phyloP scores from a whole-genome alignment of 2,113 vertebrate species.

The Ammodytes dubius region DNA sequence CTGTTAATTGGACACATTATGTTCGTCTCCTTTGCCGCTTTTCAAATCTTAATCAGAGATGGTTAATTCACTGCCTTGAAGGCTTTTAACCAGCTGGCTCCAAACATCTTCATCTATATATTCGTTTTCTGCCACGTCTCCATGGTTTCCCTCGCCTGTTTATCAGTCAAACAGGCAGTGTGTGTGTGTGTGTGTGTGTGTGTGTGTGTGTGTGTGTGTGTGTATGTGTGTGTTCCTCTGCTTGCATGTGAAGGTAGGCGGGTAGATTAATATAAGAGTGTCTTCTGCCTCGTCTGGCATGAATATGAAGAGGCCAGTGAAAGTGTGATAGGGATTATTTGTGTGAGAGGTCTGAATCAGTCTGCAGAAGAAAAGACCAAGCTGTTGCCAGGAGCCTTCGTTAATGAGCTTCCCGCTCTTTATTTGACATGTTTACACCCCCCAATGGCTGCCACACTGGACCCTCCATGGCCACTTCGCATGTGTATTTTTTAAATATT shows the following conservation, averaged over 20 bases:
- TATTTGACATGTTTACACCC: conserved; percentile 11
- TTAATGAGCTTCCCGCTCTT: conserved; percentile 50
- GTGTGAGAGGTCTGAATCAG: conserved; percentile 43
- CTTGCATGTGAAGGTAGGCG: conserved; percentile 36
- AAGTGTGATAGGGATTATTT: conserved; percentile 53
- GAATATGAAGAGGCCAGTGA: conserved; percentile 43
- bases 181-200: conserved; percentile 32
- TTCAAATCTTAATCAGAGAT: conserved; percentile 76
- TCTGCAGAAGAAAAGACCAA: conserved; percentile 39
- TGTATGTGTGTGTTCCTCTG: conserved; percentile 15
- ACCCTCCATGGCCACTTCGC: background rate
- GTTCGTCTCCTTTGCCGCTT: conserved; percentile 63
- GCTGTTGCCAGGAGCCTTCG: conserved; percentile 51
- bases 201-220: conserved; percentile 21
- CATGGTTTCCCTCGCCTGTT: conserved; percentile 41
- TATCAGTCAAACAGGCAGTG: conserved; percentile 9
- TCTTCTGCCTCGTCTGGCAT: conserved; percentile 26
- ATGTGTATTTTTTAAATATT: conserved; percentile 45
- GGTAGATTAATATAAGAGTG: conserved; percentile 51
- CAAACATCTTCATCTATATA: conserved; percentile 45
- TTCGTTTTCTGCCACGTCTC: conserved; percentile 33
- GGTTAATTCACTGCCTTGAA: conserved; percentile 69
- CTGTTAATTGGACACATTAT: conserved; percentile 69
- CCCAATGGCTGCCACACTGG: conserved; percentile 11
- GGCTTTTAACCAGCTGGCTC: conserved; percentile 68